Base-by-base conservation (phyloP, 2,113 vertebrate species). In the Actenoides hombroni region DNA sequence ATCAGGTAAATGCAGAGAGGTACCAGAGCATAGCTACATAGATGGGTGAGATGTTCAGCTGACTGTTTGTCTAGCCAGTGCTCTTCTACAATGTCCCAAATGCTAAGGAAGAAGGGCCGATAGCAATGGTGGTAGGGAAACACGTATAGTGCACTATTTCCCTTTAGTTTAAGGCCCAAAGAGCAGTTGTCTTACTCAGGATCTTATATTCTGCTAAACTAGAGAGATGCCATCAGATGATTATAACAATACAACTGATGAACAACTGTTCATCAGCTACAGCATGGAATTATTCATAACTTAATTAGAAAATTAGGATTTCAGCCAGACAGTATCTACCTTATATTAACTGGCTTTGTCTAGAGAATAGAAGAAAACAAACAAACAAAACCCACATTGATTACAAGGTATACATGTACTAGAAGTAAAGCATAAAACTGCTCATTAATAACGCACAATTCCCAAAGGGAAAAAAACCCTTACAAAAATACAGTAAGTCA, bases 361-460 rank as follows among this genome's bases (percentile, higher is more conserved):
- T 8, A 70, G 85, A 96, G 91, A 90, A 67, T 29, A 71, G 83
- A 97, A 73, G 33, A 74, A 90, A 92, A 61, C 17, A 65, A 46
- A 83, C 35, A 51, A 67, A 57, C 84, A 59, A 86, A 61, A 35
- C 95, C 40, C 96, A 88, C 89, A 39, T 54, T 92, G 46, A 13
- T 83, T 64, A 95, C 92, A 76, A 91, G 65, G 16, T 68, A 54
- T 79, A 95, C 56, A 14, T n/a, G 28, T 91, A 90, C 69, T 20
- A 60, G 90, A 91, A 94, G 76, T 60, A 93, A 97, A 97, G 97
- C 94, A 91, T 96, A 94, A 96, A 97, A 97, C 97, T 97, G 97
- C 97, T 97, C 88, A 29, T 92, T 84, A 87, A 83, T 94, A 93
- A 94, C 94, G 29, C 94, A 86, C 95, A 85, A 60, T 97, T 97